These are phyloP conservation scores for Epicampocera succincta DNA, from an alignment of 2,888 invertebrate species.

Conservation along the genomic window DNA sequence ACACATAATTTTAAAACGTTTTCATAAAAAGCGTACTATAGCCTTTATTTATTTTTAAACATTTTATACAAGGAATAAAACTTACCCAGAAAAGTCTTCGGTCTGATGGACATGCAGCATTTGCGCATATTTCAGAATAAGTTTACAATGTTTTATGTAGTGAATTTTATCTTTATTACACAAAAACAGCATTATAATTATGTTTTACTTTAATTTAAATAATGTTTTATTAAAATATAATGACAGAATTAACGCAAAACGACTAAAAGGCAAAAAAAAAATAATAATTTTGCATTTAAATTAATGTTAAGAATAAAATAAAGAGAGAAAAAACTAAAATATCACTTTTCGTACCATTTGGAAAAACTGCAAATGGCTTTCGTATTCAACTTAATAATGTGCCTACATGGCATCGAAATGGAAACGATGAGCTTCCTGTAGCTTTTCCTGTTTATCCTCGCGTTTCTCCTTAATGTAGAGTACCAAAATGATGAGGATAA, in stretches of 20 bases:
- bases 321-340: slow-evolving; percentile 50
- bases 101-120: too few species aligned
- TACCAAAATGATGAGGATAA: slow-evolving; percentile 91
- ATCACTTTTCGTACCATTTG: slow-evolving; percentile 53
- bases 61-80: too few species aligned
- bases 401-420: slow-evolving; percentile 92
- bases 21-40: too few species aligned
- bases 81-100: too few species aligned
- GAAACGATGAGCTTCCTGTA: slow-evolving; percentile 91
- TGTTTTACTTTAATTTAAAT: too few species aligned
- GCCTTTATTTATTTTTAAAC: too few species aligned
- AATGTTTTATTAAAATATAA: too few species aligned
- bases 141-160: slow-evolving; percentile 18
- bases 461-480: slow-evolving; percentile 95
- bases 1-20: too few species aligned
- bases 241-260: neutral
- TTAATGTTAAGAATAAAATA: slow-evolving; percentile 29
- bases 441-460: slow-evolving; percentile 89
- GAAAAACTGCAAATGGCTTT: slow-evolving; percentile 35
- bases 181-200: too few species aligned
- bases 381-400: neutral
- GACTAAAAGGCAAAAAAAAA: neutral
- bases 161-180: slow-evolving; percentile 29
- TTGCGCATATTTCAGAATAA: too few species aligned
- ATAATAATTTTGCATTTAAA: slow-evolving; percentile 15